Evolutionary conservation across 2,113 vertebrate genomes (phyloP), one percentile per base, ranked within the genome.

Genomic region (Perognathus longimembris): DNA sequence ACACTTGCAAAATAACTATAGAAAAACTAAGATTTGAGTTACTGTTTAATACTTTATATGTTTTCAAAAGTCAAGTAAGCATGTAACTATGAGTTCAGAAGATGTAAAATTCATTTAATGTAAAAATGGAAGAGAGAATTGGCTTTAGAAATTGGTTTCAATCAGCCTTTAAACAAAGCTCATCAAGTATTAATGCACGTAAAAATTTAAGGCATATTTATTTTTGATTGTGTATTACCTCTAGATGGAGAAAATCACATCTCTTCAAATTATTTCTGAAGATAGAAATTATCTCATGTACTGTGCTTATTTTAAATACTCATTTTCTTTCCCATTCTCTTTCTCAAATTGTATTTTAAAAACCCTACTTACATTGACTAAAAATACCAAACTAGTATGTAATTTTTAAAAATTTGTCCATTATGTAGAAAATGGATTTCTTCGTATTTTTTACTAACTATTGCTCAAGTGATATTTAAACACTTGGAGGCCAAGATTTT

Each of bases 241-340:
- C 86, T n/a, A 88, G 20, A 92, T 88, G 66, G 91, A 95, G 67
- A 84, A 94, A 36, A 17, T 67, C 14, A 2, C 45, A 91, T 85
- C 36, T 88, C 42, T 24, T 7, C 11, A 64, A 59, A 26, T 74
- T 17, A 59, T 63, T 18, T 80, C 63, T 69, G 24, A 42, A 76
- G 42, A 9, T 80, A 14, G 22, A 63, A 85, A 85, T 89, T 85
- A 80, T 66, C 54, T 77, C 79, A 7, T 28, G 71, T 50, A 71
- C 64, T 67, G 4, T 66, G 40, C 36, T 84, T 89, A 82, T 81
- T 75, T 69, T 87, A 73, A 38, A 3, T 12, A 73, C 54, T 54
- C 32, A 88, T 79, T 81, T 73, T 40, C 7, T 57, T 54, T 64
- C 40, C 18, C 24, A 28, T 40, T 88, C 50, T 82, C 32, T 85